Conservation (phyloP, 2,888 invertebrate genomes). For the Leuctra nigra region DNA sequence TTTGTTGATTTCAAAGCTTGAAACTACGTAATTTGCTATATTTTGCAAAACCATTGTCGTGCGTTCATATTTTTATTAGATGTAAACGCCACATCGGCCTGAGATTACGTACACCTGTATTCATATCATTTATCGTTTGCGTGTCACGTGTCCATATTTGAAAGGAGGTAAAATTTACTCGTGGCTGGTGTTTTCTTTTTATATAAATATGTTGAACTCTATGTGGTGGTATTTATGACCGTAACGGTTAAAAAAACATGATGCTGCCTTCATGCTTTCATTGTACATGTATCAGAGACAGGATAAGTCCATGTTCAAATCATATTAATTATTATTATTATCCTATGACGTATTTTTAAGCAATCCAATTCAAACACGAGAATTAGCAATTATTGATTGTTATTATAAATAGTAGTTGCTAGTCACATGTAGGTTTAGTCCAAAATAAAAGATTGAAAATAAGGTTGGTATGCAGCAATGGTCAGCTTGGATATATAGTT, state of each 20-base stretch:
- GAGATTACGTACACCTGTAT: conserved; percentile 8
- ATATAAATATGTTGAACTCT: conserved; percentile 7
- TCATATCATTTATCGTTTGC: conserved; percentile 16
- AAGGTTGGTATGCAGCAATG: conserved; percentile 8
- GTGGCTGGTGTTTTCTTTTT: conserved; percentile 10
- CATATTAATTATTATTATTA: conserved; percentile 21
- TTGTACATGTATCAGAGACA: conserved; percentile 21
- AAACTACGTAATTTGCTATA: background rate
- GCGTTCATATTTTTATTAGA: conserved; percentile 1
- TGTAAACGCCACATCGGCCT: conserved; percentile 1
- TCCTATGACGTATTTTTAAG: conserved; percentile 23
- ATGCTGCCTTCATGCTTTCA: conserved; percentile 20
- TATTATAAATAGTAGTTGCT: conserved; percentile 23
- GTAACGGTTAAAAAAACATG: background rate
- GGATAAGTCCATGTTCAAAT: conserved; percentile 22
- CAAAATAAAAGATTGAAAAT: conserved; percentile 7
- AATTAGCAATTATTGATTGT: conserved; percentile 17
- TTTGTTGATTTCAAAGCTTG: conserved; percentile 1
- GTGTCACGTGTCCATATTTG: conserved; percentile 11
- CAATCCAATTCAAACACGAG: conserved; percentile 17
- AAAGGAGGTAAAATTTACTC: too few species aligned
- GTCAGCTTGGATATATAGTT: conserved; percentile 13
- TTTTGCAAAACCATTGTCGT: conserved; percentile 11
- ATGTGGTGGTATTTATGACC: conserved; percentile 10
- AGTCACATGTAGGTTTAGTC: conserved; percentile 20